Conservation (phyloP, 2,113 vertebrate genomes). For the Ctenodactylus gundi region DNA sequence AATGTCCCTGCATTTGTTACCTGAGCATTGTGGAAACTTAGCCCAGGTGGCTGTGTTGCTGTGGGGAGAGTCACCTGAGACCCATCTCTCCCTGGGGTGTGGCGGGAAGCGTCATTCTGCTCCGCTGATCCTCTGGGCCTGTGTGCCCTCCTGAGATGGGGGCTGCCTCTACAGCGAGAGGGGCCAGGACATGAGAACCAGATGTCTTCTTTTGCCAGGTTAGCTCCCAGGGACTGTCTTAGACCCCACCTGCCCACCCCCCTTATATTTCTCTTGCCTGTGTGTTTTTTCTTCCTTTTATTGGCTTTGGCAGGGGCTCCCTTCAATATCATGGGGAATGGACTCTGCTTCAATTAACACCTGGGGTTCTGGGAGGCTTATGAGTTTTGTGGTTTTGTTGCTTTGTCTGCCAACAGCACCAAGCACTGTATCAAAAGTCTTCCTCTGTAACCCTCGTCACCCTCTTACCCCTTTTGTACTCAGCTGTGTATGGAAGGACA, state of each 20-base stretch:
- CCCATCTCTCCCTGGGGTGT: rapidly evolving
- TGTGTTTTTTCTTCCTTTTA: too few species aligned
- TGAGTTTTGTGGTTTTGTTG: not conserved
- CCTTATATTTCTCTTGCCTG: not conserved
- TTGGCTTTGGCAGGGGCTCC: not conserved
- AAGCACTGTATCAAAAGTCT: not conserved
- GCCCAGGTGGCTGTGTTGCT: not conserved
- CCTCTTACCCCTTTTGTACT: not conserved
- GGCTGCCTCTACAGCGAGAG: not conserved
- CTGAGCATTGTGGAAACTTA: not conserved
- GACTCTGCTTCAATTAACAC: not conserved
- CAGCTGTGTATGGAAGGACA: not conserved
- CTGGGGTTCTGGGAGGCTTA: not conserved
- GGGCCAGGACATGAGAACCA: not conserved
- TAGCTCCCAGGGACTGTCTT: not conserved
- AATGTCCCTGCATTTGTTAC: not conserved
- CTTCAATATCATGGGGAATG: not conserved
- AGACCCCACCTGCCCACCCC: not conserved
- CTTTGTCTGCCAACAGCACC: not conserved
- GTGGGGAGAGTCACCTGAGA: not conserved
- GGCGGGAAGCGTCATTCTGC: not conserved
- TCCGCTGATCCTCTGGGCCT: not conserved
- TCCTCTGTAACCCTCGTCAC: not conserved
- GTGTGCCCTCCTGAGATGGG: not conserved
- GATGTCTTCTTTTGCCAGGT: not conserved